Base-by-base conservation (phyloP, 1,140 invertebrate species). In the Telenomus remus region DNA sequence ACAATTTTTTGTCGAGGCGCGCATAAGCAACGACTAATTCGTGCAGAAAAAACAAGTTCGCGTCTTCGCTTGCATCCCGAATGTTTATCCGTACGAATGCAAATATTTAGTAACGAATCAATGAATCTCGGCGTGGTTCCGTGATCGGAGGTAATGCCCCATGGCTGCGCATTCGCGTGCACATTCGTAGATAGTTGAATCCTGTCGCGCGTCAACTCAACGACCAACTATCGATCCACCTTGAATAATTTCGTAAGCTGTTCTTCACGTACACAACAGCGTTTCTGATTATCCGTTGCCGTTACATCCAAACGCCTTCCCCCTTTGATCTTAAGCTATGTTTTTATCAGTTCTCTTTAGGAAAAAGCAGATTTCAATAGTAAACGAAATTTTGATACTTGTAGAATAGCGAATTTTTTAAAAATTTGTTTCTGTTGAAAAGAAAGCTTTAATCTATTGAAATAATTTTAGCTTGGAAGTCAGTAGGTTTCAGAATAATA, bases 191-290 rank as follows among this genome's bases (percentile, higher is more conserved):
- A 81, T 80, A 82, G 73, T 77, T 81, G 77, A 81, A 85, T 83
- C 78, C 79, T 80, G 81, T 79, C 66, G 76, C 77, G 79, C 78
- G 80, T 83, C 81, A 81, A 79, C 79, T 75, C 54, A 76, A 72
- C 79, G 80, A 79, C 77, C 79, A 81, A 82, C 73, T 85, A 85
- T 85, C 81, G 83, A 85, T 85, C 81, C 73, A 77, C 80, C 81
- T 82, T 85, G 84, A 86, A 85, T 86, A 86, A 86, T 86, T 86
- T 85, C 81, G 81, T 74, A 78, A 80, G 76, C 78, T 79, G 80
- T 82, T 85, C 80, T 85, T 83, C 82, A 79, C 80, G 76, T 84
- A 80, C 78, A 81, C 77, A 10, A 79, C 75, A 79, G 80, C 80
- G 84, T 84, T 27, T 85, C 80, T 76, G 81, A 81, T 78, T 78